These are phyloP conservation scores for Geothlypis trichas DNA, from an alignment of 2,113 vertebrate species.

Conservation along the genomic window DNA sequence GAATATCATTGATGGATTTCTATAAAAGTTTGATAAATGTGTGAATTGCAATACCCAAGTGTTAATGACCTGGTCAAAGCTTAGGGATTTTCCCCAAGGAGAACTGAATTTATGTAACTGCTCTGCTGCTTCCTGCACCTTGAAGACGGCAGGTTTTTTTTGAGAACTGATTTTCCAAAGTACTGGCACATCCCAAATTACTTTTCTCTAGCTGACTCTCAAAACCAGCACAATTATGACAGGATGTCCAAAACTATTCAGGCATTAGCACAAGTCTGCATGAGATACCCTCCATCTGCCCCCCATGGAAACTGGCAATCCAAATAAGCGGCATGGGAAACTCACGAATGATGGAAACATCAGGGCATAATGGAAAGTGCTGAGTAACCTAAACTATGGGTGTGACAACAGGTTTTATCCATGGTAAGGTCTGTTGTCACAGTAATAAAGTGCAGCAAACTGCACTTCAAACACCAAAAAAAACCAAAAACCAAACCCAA, in stretches of 20 bases:
- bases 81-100: not conserved
- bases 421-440: not conserved
- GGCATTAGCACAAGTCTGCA: rapidly evolving
- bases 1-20: not conserved
- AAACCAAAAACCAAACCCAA: not conserved
- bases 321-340: not conserved
- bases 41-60: not conserved
- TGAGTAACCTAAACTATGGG: not conserved
- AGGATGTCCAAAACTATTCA: not conserved
- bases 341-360: not conserved
- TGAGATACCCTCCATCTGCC: not conserved
- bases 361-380: not conserved
- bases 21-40: not conserved
- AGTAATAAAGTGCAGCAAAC: not conserved
- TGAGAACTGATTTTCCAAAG: not conserved
- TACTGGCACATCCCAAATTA: not conserved
- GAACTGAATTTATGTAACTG: not conserved
- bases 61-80: not conserved
- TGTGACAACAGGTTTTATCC: not conserved
- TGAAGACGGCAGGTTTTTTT: not conserved
- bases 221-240: not conserved
- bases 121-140: not conserved
- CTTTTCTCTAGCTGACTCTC: not conserved
- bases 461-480: not conserved
- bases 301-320: not conserved